Percentiles rank a stretch among this genome's conserved stretches.
phyloP scores from a whole-genome alignment of 2,113 vertebrate species.

The Beaufortia kweichowensis region DNA sequence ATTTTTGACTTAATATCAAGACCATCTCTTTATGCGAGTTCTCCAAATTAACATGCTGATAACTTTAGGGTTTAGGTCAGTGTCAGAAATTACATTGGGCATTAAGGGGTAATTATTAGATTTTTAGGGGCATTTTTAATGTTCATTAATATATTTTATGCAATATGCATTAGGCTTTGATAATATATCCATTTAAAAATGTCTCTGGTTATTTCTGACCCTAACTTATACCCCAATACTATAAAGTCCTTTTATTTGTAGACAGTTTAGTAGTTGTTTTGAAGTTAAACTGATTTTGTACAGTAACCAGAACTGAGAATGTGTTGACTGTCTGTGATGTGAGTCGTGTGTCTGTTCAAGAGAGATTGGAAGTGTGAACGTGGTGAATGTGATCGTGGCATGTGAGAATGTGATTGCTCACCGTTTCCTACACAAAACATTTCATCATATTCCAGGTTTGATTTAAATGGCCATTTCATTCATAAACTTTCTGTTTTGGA shows the following conservation, averaged over 20 bases:
- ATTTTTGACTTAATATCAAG: slow-evolving; percentile 29
- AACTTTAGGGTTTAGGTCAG: slow-evolving; percentile 6
- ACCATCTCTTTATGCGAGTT: background rate
- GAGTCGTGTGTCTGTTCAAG: background rate
- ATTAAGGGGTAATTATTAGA: background rate
- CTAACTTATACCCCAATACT: background rate
- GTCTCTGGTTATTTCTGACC: background rate
- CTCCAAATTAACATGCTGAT: background rate
- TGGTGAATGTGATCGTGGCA: slow-evolving; percentile 42
- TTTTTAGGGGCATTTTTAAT: background rate
- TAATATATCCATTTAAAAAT: background rate
- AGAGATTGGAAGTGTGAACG: slow-evolving; percentile 10
- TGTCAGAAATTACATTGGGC: background rate
- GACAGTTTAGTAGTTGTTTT: background rate
- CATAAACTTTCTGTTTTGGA: background rate
- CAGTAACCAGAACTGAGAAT: background rate
- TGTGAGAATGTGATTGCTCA: slow-evolving; percentile 36
- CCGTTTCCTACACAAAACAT: background rate
- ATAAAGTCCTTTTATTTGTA: background rate
- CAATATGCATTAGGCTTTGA: background rate
- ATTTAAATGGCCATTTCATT: slow-evolving; percentile 42
- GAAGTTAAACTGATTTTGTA: background rate
- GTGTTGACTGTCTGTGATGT: background rate
- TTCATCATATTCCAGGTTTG: slow-evolving; percentile 18
- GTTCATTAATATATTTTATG: too few relatives aligned